These are phyloP conservation scores for zebrafish (Danio rerio) DNA, from an alignment of 2,113 vertebrate species.

Conservation along the genomic window GRCz12tu NC_133180.1:51927001-51927500, in stretches of 20 bases:
- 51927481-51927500: constrained; percentile 59
- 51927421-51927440: not conserved
- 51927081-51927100: not conserved
- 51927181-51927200: constrained; percentile 5
- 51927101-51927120: not conserved
- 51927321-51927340: not conserved
- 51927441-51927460: constrained; percentile 1
- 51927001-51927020: constrained; percentile 8
- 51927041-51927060: constrained; percentile 25
- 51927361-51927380: not conserved
- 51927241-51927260: not conserved
- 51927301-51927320: not conserved
- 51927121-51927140: constrained; percentile 17
- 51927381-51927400: not conserved
- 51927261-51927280: not conserved
- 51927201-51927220: not conserved
- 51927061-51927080: not conserved
- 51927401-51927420: not conserved
- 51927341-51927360: not conserved
- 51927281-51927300: not conserved
- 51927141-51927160: not conserved
- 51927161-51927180: constrained; percentile 4
- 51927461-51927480: constrained; percentile 54
- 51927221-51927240: not conserved
- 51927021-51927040: constrained; percentile 48